Evolutionary conservation across 1,140 invertebrate species (phyloP), one percentile per base, ranked within the genome.

Genomic region (Atta texana): DNA sequence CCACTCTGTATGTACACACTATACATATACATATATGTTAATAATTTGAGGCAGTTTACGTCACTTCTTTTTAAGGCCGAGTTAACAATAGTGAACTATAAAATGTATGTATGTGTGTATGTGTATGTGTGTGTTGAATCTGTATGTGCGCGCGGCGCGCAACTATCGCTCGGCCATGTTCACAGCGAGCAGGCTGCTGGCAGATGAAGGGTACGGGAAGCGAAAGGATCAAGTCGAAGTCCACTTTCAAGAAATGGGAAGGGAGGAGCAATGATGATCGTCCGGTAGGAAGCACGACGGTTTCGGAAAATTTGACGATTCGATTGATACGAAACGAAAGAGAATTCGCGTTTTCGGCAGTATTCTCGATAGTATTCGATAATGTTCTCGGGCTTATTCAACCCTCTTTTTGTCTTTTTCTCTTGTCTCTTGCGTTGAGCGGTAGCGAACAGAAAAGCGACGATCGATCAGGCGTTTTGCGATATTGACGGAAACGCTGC

Each of bases 21-120:
- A 84, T 75, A 84, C 80, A 84, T 84, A 75, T 84, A 84, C 39
- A 84, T 89, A 89, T 90, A 90, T 89, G 86, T 90, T 89, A 91
- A 89, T 91, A 89, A 81, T 91, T 88, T 91, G 90, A 91, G 90
- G 90, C 90, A 91, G 90, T 91, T 91, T 91, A 91, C 88, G 90
- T 91, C 88, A 91, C 89, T 91, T 91, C 77, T 68, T 86, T 89
- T 91, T 91, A 91, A 91, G 90, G 90, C 90, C 90, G 90, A 91
- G 90, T 91, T 91, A 91, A 90, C 72, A 91, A 82, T 91, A 91
- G 84, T 91, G 87, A 91, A 91, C 87, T 91, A 88, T 91, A 80
- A 78, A 68, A 66, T 49, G 24, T 68, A 16, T 53, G 18, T 64
- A 8, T 55, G 49, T 51, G 18, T 77, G 24, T 61, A 1, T 31